These are phyloP conservation scores for Aquatica leii DNA, from an alignment of 2,888 invertebrate genomes.

Conservation along the genomic window DNA sequence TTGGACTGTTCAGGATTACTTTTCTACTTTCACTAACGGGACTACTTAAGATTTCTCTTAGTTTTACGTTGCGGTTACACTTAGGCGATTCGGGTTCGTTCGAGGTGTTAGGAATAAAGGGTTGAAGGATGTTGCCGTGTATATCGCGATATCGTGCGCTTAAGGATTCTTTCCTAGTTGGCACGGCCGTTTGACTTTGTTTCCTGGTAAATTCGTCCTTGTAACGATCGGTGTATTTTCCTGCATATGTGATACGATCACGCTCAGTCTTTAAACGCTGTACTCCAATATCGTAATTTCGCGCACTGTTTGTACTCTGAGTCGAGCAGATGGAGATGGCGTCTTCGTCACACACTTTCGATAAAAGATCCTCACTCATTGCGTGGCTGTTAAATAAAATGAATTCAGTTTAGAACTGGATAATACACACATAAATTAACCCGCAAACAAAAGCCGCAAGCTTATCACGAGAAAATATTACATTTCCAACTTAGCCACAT, in stretches of 20 bases:
- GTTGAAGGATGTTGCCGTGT: constrained; percentile 28
- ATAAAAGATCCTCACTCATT: constrained; percentile 25
- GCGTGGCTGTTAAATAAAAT: too few species aligned
- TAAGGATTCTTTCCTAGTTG: constrained; percentile 38
- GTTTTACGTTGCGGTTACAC: constrained; percentile 22
- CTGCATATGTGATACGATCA: constrained; percentile 54
- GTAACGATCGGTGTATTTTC: constrained; percentile 58
- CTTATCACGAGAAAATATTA: constrained; percentile 13
- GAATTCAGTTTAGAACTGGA: background rate
- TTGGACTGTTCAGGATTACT: constrained; percentile 33
- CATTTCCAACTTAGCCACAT: constrained; percentile 31
- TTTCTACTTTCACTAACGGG: constrained; percentile 26
- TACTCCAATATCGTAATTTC: constrained; percentile 48
- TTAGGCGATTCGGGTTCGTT: constrained; percentile 14
- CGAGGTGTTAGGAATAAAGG: background rate
- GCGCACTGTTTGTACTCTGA: constrained; percentile 19
- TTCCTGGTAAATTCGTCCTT: constrained; percentile 53
- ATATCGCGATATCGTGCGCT: constrained; percentile 41
- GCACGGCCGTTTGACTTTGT: constrained; percentile 32
- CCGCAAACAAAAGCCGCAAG: constrained; percentile 33
- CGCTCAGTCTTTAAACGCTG: constrained; percentile 52
- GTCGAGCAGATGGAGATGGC: constrained; percentile 23
- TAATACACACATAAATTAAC: constrained; percentile 8
- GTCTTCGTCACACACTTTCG: constrained; percentile 21
- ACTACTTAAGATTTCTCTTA: constrained; percentile 28